Conservation (phyloP, 2,797 vertebrate genomes). For the Neomorphus geoffroyi region DNA sequence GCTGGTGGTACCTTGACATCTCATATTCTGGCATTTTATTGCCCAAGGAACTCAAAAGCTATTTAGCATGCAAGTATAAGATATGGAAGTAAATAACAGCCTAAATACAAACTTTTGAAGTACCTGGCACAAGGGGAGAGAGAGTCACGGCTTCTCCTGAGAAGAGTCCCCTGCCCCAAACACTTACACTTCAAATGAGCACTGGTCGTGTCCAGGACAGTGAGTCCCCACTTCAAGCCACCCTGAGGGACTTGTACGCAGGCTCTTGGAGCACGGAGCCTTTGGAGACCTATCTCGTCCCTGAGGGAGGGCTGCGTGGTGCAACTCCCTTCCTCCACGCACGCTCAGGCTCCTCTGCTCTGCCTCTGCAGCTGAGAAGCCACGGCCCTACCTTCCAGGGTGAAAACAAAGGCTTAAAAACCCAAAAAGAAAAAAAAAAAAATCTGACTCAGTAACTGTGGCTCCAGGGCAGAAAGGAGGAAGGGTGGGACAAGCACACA, state of each 20-base stretch:
- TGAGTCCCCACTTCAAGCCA: slow-evolving; percentile 13
- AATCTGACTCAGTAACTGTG: neutral
- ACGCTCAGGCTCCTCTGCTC: neutral
- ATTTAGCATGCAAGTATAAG: neutral
- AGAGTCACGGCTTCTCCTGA: neutral
- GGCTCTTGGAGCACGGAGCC: neutral
- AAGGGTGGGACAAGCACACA: neutral
- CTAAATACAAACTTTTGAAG: neutral
- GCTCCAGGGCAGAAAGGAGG: neutral
- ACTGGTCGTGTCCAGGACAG: slow-evolving; percentile 14
- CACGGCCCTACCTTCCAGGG: slow-evolving; percentile 23
- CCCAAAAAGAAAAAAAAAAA: neutral
- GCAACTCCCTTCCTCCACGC: neutral
- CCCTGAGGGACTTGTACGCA: neutral
- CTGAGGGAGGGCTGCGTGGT: neutral
- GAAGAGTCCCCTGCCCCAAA: neutral
- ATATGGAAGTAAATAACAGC: neutral
- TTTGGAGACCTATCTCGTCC: neutral
- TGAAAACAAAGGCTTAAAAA: slow-evolving; percentile 1
- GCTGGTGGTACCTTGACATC: neutral
- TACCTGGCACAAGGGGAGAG: neutral
- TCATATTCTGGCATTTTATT: neutral
- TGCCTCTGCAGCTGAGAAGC: neutral
- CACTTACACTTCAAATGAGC: slow-evolving; percentile 15
- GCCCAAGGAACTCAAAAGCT: neutral